phyloP scores from a whole-genome alignment of 2,888 invertebrate species.

The Spodoptera littoralis region DNA sequence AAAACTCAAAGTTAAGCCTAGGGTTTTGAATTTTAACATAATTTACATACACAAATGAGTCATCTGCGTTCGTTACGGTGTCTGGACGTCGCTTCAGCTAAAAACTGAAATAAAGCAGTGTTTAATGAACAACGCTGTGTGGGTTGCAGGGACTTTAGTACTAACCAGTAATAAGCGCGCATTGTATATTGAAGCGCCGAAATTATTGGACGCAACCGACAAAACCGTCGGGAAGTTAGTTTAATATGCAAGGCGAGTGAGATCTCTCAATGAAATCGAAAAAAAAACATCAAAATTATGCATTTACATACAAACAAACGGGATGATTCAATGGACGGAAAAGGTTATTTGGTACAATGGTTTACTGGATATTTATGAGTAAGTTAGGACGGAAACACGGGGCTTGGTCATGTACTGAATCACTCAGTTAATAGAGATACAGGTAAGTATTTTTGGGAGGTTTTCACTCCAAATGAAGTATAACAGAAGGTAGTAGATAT shows the following conservation, averaged over 20 bases:
- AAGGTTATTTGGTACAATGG: conserved; percentile 77
- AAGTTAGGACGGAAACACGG: conserved; percentile 61
- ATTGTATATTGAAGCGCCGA: conserved; percentile 38
- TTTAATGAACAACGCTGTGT: conserved; percentile 26
- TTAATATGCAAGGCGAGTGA: conserved; percentile 65
- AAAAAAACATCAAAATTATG: conserved; percentile 61
- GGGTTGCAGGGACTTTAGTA: conserved; percentile 10
- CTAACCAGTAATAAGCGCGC: conserved; percentile 32
- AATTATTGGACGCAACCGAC: conserved; percentile 42
- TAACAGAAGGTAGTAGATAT: too few relatives aligned
- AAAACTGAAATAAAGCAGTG: conserved; percentile 35
- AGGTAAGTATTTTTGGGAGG: conserved; percentile 20
- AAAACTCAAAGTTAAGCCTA: conserved; percentile 66
- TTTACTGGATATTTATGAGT: conserved; percentile 71
- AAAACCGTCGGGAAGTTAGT: conserved; percentile 56
- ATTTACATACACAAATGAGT: conserved; percentile 78
- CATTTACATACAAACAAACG: conserved; percentile 66
- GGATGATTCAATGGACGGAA: conserved; percentile 82
- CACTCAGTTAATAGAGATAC: too few relatives aligned
- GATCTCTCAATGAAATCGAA: conserved; percentile 71
- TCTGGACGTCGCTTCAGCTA: conserved; percentile 42
- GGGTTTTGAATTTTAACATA: conserved; percentile 69
- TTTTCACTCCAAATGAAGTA: conserved; percentile 10
- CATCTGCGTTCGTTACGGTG: conserved; percentile 71
- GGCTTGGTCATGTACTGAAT: conserved; percentile 60